Evolutionary conservation across 2,888 invertebrate genomes (phyloP).

Genomic region (Keiferia lycopersicella): DNA sequence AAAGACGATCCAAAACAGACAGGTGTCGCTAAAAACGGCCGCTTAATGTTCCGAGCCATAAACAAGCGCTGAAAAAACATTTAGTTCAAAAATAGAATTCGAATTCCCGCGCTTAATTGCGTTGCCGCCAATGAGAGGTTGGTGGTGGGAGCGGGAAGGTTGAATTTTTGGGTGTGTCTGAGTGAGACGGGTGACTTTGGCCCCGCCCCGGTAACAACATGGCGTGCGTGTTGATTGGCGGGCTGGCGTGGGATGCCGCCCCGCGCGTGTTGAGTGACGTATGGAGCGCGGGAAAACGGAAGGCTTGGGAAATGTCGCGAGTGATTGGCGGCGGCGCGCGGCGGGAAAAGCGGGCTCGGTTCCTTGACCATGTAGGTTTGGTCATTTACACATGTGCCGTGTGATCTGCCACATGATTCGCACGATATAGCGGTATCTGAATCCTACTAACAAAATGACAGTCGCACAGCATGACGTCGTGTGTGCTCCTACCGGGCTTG

Average conservation of each 20-base stretch:
- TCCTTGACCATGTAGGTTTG: slow-evolving; percentile 36
- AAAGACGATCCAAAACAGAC: slow-evolving; percentile 43
- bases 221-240: slow-evolving; percentile 84
- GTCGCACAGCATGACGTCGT: too few species aligned
- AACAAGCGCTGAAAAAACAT: slow-evolving; percentile 75
- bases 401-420: too few species aligned
- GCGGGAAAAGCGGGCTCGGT: slow-evolving; percentile 40
- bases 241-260: slow-evolving; percentile 63
- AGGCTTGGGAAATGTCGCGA: slow-evolving; percentile 58
- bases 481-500: too few species aligned
- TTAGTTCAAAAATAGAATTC: slow-evolving; percentile 79
- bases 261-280: slow-evolving; percentile 49
- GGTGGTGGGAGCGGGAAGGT: slow-evolving; percentile 61
- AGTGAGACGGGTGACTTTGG: slow-evolving; percentile 48
- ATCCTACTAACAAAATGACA: too few species aligned
- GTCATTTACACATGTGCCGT: neutral
- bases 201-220: slow-evolving; percentile 85
- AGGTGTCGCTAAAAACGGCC: slow-evolving; percentile 61
- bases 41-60: slow-evolving; percentile 54
- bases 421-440: too few species aligned
- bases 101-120: slow-evolving; percentile 80
- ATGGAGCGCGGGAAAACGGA: slow-evolving; percentile 65
- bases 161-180: slow-evolving; percentile 54
- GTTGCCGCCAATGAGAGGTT: slow-evolving; percentile 71
- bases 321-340: slow-evolving; percentile 45